Evolutionary conservation across 2,888 invertebrate genomes (phyloP).

Genomic region (Lapara coniferarum): DNA sequence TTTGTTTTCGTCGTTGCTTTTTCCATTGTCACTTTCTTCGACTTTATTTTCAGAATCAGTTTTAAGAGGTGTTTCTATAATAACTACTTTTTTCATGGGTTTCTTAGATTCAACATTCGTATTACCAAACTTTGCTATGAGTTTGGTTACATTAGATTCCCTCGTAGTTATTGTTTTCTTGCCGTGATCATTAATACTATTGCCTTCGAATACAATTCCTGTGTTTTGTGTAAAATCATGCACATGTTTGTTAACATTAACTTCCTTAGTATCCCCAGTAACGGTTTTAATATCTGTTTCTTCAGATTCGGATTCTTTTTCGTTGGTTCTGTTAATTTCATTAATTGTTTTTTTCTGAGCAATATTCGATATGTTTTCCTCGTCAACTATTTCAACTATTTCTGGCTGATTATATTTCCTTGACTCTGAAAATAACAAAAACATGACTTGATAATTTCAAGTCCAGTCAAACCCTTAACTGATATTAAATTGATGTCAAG

Average conservation of each 20-base stretch:
- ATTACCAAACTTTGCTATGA: background rate
- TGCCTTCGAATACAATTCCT: constrained; percentile 48
- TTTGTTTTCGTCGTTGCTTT: constrained; percentile 32
- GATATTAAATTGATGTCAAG: no score
- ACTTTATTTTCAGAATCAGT: constrained; percentile 33
- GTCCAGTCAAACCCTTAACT: no score
- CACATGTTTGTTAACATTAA: background rate
- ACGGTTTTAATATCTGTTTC: background rate
- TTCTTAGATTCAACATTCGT: background rate
- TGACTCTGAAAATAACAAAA: constrained; percentile 36
- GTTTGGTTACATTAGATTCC: background rate
- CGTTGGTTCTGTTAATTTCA: constrained; percentile 57
- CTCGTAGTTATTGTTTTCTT: constrained; percentile 52
- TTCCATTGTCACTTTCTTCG: constrained; percentile 35
- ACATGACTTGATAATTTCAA: background rate
- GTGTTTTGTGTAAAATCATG: constrained; percentile 26
- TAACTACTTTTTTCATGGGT: constrained; percentile 28
- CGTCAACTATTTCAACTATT: constrained; percentile 49
- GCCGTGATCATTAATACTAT: constrained; percentile 57
- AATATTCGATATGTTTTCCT: constrained; percentile 35
- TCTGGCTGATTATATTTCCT: constrained; percentile 40
- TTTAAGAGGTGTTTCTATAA: constrained; percentile 46
- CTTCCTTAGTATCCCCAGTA: no score
- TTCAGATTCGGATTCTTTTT: constrained; percentile 39
- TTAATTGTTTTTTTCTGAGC: constrained; percentile 62